Percentiles rank a stretch among this genome's conserved stretches.
These are phyloP conservation scores for Steatornis caripensis DNA, from an alignment of 2,113 vertebrate genomes.

Conservation along the genomic window DNA sequence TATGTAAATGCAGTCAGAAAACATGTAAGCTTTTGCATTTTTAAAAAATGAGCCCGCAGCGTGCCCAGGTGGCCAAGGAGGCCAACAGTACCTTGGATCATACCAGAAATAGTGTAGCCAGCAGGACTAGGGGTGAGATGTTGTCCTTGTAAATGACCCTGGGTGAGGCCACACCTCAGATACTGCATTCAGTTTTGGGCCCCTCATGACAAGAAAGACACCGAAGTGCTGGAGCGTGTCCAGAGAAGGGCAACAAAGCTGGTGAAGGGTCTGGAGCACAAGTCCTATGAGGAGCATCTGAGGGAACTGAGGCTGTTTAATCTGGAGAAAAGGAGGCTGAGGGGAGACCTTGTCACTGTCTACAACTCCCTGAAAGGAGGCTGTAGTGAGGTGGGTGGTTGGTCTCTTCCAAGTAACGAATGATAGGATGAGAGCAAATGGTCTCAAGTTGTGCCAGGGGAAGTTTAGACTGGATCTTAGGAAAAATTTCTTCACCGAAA, in stretches of 20 bases:
- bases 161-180: fast-evolving
- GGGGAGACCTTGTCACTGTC: background rate
- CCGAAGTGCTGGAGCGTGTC: background rate
- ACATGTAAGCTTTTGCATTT: background rate
- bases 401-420: background rate
- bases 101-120: background rate
- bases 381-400: fast-evolving
- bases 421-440: background rate
- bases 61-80: background rate
- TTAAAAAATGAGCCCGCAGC: background rate
- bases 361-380: background rate
- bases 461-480: background rate
- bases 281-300: background rate
- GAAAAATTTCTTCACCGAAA: background rate
- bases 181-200: background rate
- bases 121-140: fast-evolving
- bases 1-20: background rate
- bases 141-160: no score
- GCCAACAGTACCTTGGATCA: background rate
- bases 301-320: background rate
- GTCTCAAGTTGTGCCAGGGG: fast-evolving
- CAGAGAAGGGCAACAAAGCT: background rate
- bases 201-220: background rate
- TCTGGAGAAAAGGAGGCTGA: background rate
- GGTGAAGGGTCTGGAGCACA: background rate